Base-by-base conservation (phyloP, 2,113 vertebrate genomes). In the Gopherus flavomarginatus region DNA sequence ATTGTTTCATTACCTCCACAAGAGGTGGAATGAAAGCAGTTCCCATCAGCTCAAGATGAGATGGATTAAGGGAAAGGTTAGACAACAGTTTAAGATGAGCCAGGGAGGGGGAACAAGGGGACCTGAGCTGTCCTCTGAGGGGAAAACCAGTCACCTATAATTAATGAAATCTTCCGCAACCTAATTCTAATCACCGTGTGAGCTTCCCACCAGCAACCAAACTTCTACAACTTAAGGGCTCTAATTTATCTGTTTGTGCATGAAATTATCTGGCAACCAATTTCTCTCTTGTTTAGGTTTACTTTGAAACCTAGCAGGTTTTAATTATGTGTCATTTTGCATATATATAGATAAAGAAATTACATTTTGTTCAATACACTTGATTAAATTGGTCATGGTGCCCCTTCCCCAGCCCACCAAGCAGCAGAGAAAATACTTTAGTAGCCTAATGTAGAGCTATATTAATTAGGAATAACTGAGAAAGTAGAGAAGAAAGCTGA, bases 21-120 rank as follows among this genome's bases (percentile, higher is more conserved):
- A 99, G 98, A 99, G 98, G 98, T 98, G 97, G 98, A 98, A 99
- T 98, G 98, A 99, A 98, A 98, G 98, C 98, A 94, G 98, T 99
- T 99, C 98, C 98, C 99, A 99, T 98, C 98, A 99, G 98, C 98
- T 99, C 98, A 97, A 99, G 98, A 99, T 98, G 98, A 99, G 98
- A 98, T 98, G 98, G 98, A 98, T 99, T 98, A 98, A 98, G 98
- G 95, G 97, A 97, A 98, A 99, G 98, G 98, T 99, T 99, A 98
- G 98, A 98, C 98, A 98, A 98, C 98, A 98, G 97, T 98, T 98
- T 97, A 97, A 97, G 98, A 98, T 97, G 97, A 98, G 98, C 97
- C 96, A 96, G 97, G 80, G 95, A 86, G 89, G 94, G 95, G 88
- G 93, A 87, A 93, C 86, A 47, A 93, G 96, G 94, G 96, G 98